These are phyloP conservation scores for Synergus japonicus DNA, from an alignment of 2,888 invertebrate genomes.

Conservation along the genomic window DNA sequence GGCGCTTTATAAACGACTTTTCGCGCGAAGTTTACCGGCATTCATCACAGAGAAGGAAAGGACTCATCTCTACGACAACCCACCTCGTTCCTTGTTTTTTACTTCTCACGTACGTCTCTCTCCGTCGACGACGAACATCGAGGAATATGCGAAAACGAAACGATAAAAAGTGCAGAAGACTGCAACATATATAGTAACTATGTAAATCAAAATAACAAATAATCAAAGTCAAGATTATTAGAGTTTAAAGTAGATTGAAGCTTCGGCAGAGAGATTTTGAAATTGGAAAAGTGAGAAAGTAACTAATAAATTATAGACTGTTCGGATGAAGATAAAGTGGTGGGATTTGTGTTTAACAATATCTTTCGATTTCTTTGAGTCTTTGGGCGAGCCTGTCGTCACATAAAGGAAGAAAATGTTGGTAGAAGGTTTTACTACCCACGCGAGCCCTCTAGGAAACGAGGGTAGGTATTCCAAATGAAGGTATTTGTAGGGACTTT, in stretches of 20 bases:
- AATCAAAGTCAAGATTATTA: too few relatives aligned
- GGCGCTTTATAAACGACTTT: slow-evolving; percentile 75
- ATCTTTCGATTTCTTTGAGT: slow-evolving; percentile 41
- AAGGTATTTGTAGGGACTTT: slow-evolving; percentile 73
- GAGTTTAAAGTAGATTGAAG: not conserved
- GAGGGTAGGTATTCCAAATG: slow-evolving; percentile 67
- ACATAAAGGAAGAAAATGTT: slow-evolving; percentile 56
- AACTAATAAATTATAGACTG: not conserved
- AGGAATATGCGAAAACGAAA: slow-evolving; percentile 14
- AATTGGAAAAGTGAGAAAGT: not conserved
- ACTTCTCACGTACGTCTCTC: not conserved
- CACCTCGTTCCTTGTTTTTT: slow-evolving; percentile 43
- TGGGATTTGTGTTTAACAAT: slow-evolving; percentile 5
- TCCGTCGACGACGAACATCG: slow-evolving; percentile 6
- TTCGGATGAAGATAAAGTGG: slow-evolving; percentile 3
- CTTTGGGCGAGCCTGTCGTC: slow-evolving; percentile 44
- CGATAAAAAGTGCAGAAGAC: not conserved
- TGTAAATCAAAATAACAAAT: slow-evolving; percentile 4
- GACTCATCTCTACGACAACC: slow-evolving; percentile 57
- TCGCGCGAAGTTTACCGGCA: slow-evolving; percentile 74
- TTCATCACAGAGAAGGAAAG: slow-evolving; percentile 70
- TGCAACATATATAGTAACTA: too few relatives aligned
- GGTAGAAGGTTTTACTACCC: slow-evolving; percentile 53
- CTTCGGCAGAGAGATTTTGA: not conserved
- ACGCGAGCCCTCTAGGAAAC: slow-evolving; percentile 14